Base-by-base conservation (phyloP, 2,113 vertebrate genomes). In the Tupaia chinensis region DNA sequence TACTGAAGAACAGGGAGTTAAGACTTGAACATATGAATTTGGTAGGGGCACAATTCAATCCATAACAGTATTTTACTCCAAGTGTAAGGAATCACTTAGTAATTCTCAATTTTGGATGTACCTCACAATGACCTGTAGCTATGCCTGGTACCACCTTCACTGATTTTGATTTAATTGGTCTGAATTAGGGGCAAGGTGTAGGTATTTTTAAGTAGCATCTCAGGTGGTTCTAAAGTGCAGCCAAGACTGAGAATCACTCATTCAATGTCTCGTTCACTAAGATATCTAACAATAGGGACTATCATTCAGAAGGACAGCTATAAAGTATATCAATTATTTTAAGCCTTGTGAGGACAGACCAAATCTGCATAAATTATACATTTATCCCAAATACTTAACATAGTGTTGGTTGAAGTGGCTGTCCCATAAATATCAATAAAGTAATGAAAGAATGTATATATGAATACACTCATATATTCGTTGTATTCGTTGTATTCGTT, bases 381-480 rank as follows among this genome's bases (percentile, higher is more conserved):
- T 73, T 29, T 34, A 92, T 83, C 29, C 27, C 27, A 34, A 29
- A n/a, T 29, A 78, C 11, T 87, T 74, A 78, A 27, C 68, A 63
- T 76, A 25, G 27, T 34, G 5, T 56, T 32, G 27, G 34, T 70
- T 89, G 34, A 86, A 27, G 25, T 74, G 53, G 69, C 2, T 74
- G 32, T 23, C 16, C 58, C 15, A n/a, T 73, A 84, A 80, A 93
- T 96, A 95, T 87, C 20, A 16, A 69, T 76, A 25, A 89, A 66
- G 74, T 10, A 66, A 87, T 73, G 20, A 54, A 77, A 94, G 17
- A 87, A 61, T 79, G 5, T 5, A 83, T 81, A 34, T 25, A 87
- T 32, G n/a, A 92, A 89, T 87, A 83, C 77, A 90, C 60, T 94
- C 81, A 95, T 44, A 44, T n/a, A n/a, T n/a, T n/a, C n/a, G n/a